Conservation (phyloP, 2,113 vertebrate species). For the Vulpes lagopus region DNA sequence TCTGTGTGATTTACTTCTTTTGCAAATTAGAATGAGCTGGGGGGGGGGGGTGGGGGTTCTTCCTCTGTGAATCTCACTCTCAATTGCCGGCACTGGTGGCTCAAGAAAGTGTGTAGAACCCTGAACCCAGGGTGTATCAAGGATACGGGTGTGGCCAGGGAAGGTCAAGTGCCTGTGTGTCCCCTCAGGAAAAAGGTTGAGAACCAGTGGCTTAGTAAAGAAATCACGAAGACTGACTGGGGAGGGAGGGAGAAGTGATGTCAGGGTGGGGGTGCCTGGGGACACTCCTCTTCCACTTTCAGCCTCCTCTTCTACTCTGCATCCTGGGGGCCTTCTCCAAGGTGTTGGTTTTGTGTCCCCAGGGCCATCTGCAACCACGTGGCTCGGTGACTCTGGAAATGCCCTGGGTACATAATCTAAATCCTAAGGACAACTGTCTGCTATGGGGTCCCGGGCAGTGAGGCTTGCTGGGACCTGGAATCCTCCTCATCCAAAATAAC, state of each 20-base stretch:
- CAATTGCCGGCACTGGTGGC: no score
- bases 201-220: background rate
- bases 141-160: background rate
- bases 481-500: background rate
- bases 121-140: background rate
- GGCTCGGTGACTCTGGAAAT: background rate
- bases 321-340: background rate
- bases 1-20: background rate
- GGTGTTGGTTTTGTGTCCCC: background rate
- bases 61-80: background rate
- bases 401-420: background rate
- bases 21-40: background rate
- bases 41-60: no score
- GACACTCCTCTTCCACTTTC: background rate
- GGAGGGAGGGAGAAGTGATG: background rate
- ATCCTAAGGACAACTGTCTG: background rate
- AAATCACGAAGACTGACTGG: background rate
- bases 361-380: background rate
- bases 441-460: background rate
- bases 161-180: background rate
- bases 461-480: background rate
- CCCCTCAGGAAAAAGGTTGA: background rate
- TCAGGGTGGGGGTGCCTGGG: fast-evolving
- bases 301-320: background rate
- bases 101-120: background rate